Evolutionary conservation across 2,113 vertebrate species (phyloP).

Genomic region (Ageneiosus marmoratus): DNA sequence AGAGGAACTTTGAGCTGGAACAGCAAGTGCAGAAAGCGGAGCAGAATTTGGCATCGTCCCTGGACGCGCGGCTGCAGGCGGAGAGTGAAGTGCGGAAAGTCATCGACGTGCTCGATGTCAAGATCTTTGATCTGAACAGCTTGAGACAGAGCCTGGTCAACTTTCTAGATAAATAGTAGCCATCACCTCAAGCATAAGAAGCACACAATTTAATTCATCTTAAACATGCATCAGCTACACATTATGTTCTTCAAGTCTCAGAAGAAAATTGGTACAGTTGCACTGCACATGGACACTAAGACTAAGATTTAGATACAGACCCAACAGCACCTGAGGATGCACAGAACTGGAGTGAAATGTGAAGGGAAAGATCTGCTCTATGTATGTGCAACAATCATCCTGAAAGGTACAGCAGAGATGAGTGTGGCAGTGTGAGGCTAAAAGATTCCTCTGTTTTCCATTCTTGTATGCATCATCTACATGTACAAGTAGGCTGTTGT

Average conservation of each 20-base stretch:
- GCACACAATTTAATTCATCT: neutral
- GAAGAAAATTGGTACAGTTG: neutral
- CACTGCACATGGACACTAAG: neutral
- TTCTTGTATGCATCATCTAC: no score
- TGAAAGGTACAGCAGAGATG: neutral
- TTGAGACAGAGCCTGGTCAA: constrained; percentile 85
- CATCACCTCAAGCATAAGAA: neutral
- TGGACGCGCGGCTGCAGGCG: constrained; percentile 72
- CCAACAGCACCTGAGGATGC: neutral
- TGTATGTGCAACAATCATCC: neutral
- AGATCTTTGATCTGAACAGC: constrained; percentile 88
- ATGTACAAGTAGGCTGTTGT: neutral
- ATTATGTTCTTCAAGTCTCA: neutral
- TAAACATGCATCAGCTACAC: neutral
- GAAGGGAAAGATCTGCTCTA: neutral
- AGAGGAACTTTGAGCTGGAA: constrained; percentile 81
- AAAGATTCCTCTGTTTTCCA: neutral
- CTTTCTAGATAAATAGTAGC: constrained; percentile 77
- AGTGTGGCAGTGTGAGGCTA: neutral
- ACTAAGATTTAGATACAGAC: neutral
- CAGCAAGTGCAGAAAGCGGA: constrained; percentile 75
- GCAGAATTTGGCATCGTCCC: constrained; percentile 75
- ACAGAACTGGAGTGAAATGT: neutral
- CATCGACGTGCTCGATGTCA: constrained; percentile 84
- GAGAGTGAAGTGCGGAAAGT: constrained; percentile 78